Base-by-base conservation (phyloP, 2,888 invertebrate genomes). In the Thereva nobilitata region DNA sequence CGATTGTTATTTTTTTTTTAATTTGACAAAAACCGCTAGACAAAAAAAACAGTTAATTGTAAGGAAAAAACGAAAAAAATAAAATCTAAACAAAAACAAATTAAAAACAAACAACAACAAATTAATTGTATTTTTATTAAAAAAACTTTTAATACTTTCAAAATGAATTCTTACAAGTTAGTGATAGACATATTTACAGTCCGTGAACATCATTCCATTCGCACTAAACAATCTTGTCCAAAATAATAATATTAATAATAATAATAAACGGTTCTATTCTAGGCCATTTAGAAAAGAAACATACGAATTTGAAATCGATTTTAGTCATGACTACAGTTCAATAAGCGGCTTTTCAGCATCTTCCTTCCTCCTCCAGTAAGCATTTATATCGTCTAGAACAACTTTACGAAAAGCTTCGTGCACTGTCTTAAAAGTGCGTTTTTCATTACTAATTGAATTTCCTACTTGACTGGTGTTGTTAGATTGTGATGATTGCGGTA, bases 401-500 rank as follows among this genome's bases (percentile, higher is more conserved):
- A 75, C 66, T 41, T 72, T 67, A 7, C 77, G 75, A 70, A 76
- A 77, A 45, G 70, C 70, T 65, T 81, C 79, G 55, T 80, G 80
- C n/a, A 71, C 65, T 45, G 44, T 67, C 45, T 50, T 40, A 71
- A 72, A 72, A 37, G 61, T 55, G 50, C 23, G 12, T 23, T 23
- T 23, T 2, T 23, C 23, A 23, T 23, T 23, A 23, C 23, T 23
- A 23, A 23, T 23, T 23, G 23, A 23, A 23, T 23, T 23, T 23
- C 23, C 23, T 23, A 23, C 23, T 23, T 23, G 23, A 23, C 23
- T 23, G 23, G 23, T 23, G 23, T 2, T 23, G 23, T 23, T 23
- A 23, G 23, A 23, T 23, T 23, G 23, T 23, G 23, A 23, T 23
- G 23, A 23, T 23, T 23, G 23, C 23, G 23, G 23, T 8, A 23